phyloP scores from a whole-genome alignment of 2,113 vertebrate species.

The Entomyzon cyanotis region DNA sequence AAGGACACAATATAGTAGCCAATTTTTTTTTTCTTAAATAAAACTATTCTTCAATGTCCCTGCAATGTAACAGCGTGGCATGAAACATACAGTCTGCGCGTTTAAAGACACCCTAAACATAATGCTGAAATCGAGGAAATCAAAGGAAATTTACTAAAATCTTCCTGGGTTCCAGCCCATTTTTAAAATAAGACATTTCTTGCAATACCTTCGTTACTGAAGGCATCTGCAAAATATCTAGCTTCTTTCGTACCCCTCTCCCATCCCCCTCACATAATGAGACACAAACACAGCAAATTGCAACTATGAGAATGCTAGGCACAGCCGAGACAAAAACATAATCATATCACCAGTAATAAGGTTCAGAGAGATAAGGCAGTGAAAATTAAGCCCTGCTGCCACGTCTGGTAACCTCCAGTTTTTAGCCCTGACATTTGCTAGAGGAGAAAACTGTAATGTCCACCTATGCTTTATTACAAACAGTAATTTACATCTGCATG shows the following conservation, averaged over 20 bases:
- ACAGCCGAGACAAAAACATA: background rate
- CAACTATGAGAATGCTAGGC: conserved; percentile 15
- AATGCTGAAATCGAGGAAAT: conserved; percentile 3
- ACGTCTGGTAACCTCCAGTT: conserved; percentile 46
- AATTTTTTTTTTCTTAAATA: background rate
- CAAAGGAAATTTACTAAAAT: background rate
- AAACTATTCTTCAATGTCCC: background rate
- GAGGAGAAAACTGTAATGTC: conserved; percentile 50
- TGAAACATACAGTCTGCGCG: background rate
- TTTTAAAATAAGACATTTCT: background rate
- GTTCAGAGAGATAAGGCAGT: conserved; percentile 31
- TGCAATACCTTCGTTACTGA: background rate
- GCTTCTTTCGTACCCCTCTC: background rate
- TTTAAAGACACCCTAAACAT: background rate
- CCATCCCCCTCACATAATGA: conserved; percentile 52
- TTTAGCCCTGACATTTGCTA: conserved; percentile 51
- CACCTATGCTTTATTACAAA: conserved; percentile 71
- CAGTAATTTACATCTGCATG: conserved; percentile 67
- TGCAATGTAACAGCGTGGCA: background rate
- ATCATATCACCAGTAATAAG: conserved; percentile 15
- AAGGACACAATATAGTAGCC: background rate
- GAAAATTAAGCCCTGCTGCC: conserved; percentile 52
- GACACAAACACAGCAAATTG: conserved; percentile 52
- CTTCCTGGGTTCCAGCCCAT: background rate
- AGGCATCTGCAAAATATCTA: conserved; percentile 53